Evolutionary conservation across 1,140 invertebrate species (phyloP), one percentile per base, ranked within the genome.

Genomic region (Eueides isabella): DNA sequence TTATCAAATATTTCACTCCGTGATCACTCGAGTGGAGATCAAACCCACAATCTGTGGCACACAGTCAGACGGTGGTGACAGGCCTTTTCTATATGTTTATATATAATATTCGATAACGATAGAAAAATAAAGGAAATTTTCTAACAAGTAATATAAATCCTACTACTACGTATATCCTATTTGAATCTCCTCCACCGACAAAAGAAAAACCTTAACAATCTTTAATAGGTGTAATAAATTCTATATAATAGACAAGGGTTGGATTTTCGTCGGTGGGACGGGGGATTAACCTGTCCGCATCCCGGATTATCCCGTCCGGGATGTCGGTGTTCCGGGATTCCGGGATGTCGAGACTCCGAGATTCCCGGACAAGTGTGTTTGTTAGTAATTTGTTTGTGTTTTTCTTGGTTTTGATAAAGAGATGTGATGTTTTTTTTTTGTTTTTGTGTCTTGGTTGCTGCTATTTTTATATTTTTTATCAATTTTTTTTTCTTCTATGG

Each of bases 271-370:
- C 71, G 29, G 70, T 48, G 73, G 61, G 70, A 68, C 61, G 65
- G 63, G 62, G 82, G 81, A 85, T 89, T 86, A 89, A 87, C 83
- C 87, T 89, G 84, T 87, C 86, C 84, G 80, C 84, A 79, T 48
- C 75, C 79, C 72, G 86, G 83, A 84, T 85, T 87, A 85, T 79
- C 74, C 80, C 80, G 78, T 76, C 74, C 77, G 78, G 76, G 72
- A 76, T 65, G 30, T 62, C 38, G 38, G 72, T 61, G 29, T 31
- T 19, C 44, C 41, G 66, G 66, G 67, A 44, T 44, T 44, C 76
- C 76, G 81, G 76, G 71, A 76, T 64, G 33, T 41, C 65, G 33
- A 66, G 66, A 33, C 19, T 12, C 67, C 67, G 67, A 29, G 30
- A 19, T 19, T 6, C 41, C 41, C 23, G 75, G 63, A 76, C 76